phyloP scores from a whole-genome alignment of 2,888 invertebrate genomes.

The Slavum lentiscoides region DNA sequence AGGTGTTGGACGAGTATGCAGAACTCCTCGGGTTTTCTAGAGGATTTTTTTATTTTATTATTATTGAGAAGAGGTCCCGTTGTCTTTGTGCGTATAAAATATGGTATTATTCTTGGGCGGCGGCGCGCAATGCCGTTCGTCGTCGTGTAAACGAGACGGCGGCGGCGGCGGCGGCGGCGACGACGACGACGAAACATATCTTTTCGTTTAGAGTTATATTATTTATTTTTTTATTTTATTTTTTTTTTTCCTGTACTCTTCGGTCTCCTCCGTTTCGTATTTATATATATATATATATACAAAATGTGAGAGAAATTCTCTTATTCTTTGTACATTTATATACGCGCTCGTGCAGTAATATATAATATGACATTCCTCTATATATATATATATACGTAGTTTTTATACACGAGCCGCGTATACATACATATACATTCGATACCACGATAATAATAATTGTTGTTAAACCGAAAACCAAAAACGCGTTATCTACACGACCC shows the following conservation, averaged over 20 bases:
- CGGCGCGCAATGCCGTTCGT: no score
- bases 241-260: no score
- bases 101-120: no score
- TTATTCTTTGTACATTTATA: neutral
- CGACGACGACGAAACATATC: conserved; percentile 5
- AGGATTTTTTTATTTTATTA: no score
- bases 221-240: no score
- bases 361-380: conserved; percentile 13
- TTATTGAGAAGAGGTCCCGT: conserved; percentile 50
- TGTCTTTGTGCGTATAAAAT: conserved; percentile 19
- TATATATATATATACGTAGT: neutral
- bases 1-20: conserved; percentile 50
- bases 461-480: conserved; percentile 17
- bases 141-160: neutral
- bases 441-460: conserved; percentile 43
- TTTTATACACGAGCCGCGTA: neutral
- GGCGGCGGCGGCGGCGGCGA: no score
- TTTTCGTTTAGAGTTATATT: conserved; percentile 29
- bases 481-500: conserved; percentile 40
- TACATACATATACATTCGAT: neutral
- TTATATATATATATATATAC: no score
- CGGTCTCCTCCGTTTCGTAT: neutral
- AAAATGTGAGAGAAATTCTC: conserved; percentile 37
- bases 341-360: neutral
- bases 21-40: conserved; percentile 36